Evolutionary conservation across 2,113 vertebrate species (phyloP).

Genomic region (Seriola quinqueradiata): DNA sequence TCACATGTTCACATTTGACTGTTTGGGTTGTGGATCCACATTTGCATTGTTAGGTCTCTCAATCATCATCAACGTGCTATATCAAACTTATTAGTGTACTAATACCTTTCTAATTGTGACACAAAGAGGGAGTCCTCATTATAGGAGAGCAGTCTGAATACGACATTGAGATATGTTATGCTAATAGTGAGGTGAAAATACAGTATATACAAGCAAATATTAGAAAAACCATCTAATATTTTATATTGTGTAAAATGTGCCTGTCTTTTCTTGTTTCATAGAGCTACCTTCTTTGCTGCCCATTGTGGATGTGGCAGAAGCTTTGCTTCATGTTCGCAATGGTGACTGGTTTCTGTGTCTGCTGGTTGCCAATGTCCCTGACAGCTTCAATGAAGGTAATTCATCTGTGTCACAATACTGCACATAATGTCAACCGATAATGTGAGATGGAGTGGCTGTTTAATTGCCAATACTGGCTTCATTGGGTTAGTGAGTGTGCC

Average conservation of each 20-base stretch:
- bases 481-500: conserved; percentile 10
- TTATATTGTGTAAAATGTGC: not conserved
- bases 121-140: not conserved
- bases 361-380: conserved; percentile 96
- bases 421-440: conserved; percentile 28
- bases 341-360: conserved; percentile 99
- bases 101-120: not conserved
- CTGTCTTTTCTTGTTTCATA: conserved; percentile 55
- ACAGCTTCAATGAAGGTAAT: conserved; percentile 98
- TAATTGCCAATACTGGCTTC: conserved; percentile 41
- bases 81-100: not conserved
- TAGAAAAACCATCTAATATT: not conserved
- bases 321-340: conserved; percentile 94
- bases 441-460: conserved; percentile 32
- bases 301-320: conserved; percentile 95
- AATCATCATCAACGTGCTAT: not conserved
- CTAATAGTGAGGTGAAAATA: not conserved
- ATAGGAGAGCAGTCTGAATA: not conserved
- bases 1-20: not conserved
- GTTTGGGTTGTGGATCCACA: no score
- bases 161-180: not conserved
- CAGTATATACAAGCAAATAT: not conserved
- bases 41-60: not conserved
- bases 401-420: conserved; percentile 13
- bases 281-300: conserved; percentile 95